Conservation (phyloP, 2,113 vertebrate species). For the Piliocolobus tephrosceles region DNA sequence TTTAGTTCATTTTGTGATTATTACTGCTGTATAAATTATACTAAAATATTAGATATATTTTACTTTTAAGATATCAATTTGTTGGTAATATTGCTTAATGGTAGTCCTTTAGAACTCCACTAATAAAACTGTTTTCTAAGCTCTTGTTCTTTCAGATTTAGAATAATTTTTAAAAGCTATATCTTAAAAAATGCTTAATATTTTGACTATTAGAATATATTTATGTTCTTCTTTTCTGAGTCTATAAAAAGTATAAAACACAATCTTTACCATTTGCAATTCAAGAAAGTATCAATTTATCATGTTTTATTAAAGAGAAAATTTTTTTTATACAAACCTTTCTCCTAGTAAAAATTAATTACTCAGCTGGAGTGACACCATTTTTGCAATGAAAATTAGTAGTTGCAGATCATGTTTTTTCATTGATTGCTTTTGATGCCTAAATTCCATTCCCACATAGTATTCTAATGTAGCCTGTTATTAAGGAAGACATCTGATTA, state of each 20-base stretch:
- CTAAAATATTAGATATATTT: neutral
- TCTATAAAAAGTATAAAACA: neutral
- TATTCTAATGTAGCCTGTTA: conserved; percentile 59
- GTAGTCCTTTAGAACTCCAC: neutral
- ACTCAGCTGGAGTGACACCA: conserved; percentile 31
- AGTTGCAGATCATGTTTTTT: neutral
- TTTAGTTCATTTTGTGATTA: neutral
- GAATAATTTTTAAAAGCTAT: neutral
- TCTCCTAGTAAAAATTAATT: conserved; percentile 57
- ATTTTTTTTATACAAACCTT: conserved; percentile 12
- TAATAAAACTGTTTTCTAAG: neutral
- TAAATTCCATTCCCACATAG: conserved; percentile 24
- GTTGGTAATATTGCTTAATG: neutral
- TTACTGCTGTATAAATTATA: neutral
- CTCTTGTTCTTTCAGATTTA: neutral
- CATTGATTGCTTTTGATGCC: conserved; percentile 32
- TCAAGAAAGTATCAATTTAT: conserved; percentile 6
- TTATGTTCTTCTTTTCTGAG: neutral
- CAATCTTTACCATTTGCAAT: neutral
- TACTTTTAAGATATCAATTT: neutral
- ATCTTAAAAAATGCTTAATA: neutral
- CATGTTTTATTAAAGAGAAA: neutral
- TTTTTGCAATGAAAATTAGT: conserved; percentile 4
- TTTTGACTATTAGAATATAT: neutral
- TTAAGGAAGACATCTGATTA: conserved; percentile 72